A percentile compares a stretch with the other conserved stretches of the same genome.
These are phyloP conservation scores for Abrostola triplasia DNA, from an alignment of 2,888 invertebrate genomes.

Conservation along the genomic window DNA sequence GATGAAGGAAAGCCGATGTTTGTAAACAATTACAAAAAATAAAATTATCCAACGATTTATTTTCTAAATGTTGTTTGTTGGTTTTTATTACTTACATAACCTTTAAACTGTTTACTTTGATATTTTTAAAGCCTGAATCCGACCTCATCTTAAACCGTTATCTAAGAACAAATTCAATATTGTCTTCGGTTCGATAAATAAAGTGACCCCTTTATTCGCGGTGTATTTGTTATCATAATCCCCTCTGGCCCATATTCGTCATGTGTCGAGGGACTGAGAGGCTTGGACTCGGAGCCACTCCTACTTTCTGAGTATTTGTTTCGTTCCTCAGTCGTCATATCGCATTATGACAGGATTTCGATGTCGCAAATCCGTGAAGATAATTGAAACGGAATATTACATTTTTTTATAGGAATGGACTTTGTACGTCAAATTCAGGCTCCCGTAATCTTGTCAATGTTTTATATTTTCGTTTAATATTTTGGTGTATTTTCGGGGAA, in stretches of 20 bases:
- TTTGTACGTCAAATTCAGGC: slow-evolving; percentile 53
- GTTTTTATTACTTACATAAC: background rate
- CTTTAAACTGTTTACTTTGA: background rate
- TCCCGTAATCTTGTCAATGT: slow-evolving; percentile 54
- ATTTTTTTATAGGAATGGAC: slow-evolving; percentile 63
- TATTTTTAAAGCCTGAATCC: slow-evolving; percentile 4
- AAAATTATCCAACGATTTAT: too few relatives aligned
- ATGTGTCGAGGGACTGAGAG: slow-evolving; percentile 53
- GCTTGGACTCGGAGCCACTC: slow-evolving; percentile 33
- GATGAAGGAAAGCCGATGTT: too few relatives aligned
- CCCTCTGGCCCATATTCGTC: slow-evolving; percentile 60
- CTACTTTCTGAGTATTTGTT: slow-evolving; percentile 57
- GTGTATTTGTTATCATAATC: slow-evolving; percentile 64
- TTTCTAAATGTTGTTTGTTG: background rate
- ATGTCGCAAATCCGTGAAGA: slow-evolving; percentile 68
- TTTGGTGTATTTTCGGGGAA: slow-evolving; percentile 12
- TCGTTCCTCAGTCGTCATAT: slow-evolving; percentile 55
- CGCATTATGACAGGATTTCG: slow-evolving; percentile 63
- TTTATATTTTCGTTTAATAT: slow-evolving; percentile 34
- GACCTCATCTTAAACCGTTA: slow-evolving; percentile 3
- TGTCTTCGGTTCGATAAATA: slow-evolving; percentile 48
- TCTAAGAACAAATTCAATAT: slow-evolving; percentile 46
- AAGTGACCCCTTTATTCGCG: slow-evolving; percentile 47
- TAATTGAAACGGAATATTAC: slow-evolving; percentile 72
- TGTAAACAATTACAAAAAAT: too few relatives aligned